A percentile compares a stretch with the other conserved stretches of the same genome.
Evolutionary conservation across 1,140 invertebrate genomes (phyloP).

Genomic region (Bombus ignitus): DNA sequence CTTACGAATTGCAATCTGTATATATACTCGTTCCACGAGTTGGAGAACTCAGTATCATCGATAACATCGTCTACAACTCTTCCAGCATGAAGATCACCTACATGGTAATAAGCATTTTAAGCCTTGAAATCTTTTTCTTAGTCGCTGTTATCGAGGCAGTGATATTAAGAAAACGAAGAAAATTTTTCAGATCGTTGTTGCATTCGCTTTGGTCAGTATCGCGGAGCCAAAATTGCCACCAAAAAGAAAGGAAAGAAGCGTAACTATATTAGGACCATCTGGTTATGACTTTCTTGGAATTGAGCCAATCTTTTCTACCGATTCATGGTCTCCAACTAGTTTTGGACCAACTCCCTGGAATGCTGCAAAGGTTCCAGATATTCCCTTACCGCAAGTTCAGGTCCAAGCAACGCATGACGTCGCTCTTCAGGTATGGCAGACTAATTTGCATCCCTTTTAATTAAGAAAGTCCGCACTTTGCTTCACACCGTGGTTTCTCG

Average conservation of each 20-base stretch:
- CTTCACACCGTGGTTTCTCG: not conserved
- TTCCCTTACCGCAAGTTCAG: slow-evolving; percentile 77
- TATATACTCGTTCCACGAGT: slow-evolving; percentile 70
- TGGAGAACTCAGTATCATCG: slow-evolving; percentile 63
- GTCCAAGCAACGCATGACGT: slow-evolving; percentile 78
- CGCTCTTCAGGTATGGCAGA: slow-evolving; percentile 75
- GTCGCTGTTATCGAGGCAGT: no score
- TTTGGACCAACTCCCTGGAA: slow-evolving; percentile 69
- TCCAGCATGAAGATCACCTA: slow-evolving; percentile 74
- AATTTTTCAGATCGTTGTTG: slow-evolving; percentile 63
- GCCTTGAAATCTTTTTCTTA: not conserved
- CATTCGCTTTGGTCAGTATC: slow-evolving; percentile 55
- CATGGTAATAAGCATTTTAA: slow-evolving; percentile 62
- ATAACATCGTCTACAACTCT: slow-evolving; percentile 26
- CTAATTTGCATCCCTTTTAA: not conserved
- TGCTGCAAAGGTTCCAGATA: slow-evolving; percentile 63
- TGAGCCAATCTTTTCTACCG: slow-evolving; percentile 61
- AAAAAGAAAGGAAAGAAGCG: slow-evolving; percentile 76
- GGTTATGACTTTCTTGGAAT: slow-evolving; percentile 75
- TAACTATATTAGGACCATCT: slow-evolving; percentile 69
- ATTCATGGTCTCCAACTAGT: slow-evolving; percentile 67
- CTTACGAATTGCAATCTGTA: slow-evolving; percentile 61
- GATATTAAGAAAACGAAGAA: no score
- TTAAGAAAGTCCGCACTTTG: not conserved
- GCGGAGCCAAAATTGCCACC: slow-evolving; percentile 49